Evolutionary conservation across 1,140 invertebrate genomes (phyloP).

Genomic region (Trachymyrmex cornetzi): DNA sequence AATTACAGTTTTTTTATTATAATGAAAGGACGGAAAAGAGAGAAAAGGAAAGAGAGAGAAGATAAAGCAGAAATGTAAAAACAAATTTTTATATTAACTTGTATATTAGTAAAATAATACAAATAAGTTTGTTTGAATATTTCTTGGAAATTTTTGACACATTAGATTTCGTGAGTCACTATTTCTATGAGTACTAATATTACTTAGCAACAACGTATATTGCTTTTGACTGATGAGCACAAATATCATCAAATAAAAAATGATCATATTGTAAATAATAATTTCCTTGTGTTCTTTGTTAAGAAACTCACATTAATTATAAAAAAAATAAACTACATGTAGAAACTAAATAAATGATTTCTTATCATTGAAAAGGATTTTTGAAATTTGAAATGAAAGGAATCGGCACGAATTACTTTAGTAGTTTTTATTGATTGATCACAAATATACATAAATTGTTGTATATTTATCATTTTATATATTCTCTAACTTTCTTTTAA

Average conservation of each 20-base stretch:
- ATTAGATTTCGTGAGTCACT: constrained; percentile 21
- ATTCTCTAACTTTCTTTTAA: constrained; percentile 29
- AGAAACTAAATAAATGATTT: neutral
- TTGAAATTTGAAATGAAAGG: neutral
- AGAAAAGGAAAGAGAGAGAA: neutral
- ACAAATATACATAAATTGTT: constrained; percentile 59
- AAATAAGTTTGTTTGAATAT: constrained; percentile 55
- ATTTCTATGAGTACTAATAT: neutral
- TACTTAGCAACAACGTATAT: constrained; percentile 11
- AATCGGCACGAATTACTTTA: neutral
- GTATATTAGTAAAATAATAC: constrained; percentile 5
- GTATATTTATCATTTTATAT: constrained; percentile 50
- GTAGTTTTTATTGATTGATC: constrained; percentile 49
- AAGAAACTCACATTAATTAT: neutral
- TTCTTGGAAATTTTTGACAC: constrained; percentile 39
- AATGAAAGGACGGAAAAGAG: neutral
- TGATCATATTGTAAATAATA: constrained; percentile 21
- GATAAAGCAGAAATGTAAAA: neutral
- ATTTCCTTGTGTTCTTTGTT: constrained; percentile 1
- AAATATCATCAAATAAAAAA: constrained; percentile 18
- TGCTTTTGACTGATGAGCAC: neutral
- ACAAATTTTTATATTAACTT: neutral
- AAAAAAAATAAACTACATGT: constrained; percentile 22
- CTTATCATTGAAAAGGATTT: neutral
- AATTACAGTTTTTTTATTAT: neutral